Base-by-base conservation (phyloP, 2,113 vertebrate genomes). In the Eurypyga helias region DNA sequence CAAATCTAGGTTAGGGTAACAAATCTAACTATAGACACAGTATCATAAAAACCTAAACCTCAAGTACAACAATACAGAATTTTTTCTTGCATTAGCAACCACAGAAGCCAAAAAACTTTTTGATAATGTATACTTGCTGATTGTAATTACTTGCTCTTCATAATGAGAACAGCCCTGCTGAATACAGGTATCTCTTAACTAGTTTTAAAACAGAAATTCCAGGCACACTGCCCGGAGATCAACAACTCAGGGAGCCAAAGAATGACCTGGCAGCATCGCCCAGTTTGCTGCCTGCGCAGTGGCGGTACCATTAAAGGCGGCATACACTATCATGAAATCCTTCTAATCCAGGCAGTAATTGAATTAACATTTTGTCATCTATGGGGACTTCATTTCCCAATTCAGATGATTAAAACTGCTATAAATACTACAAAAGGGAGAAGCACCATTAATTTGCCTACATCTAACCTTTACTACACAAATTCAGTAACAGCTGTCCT, bases 261-360 rank as follows among this genome's bases (percentile, higher is more conserved):
- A 41, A 31, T 2, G 25, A 79, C 16, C 69, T 71, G 48, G 54
- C 55, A 93, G 43, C 69, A 58, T 24, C 28, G 13, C 17, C 25
- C 6, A 4, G 16, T 26, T 49, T 55, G 69, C 31, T 66, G 41
- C 11, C 79, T 38, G 33, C 79, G 75, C 79, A 76, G 38, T 5
- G 26, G 23, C 17, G 31, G 43, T 4, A 24, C 45, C 38, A 18
- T 1, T 43, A 29, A 43, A 71, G 41, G 14, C 26, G 7, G 36
- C 2, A 36, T 0, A 45, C 29, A 8, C 28, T 28, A 2, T 0
- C 49, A 43, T 3, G 6, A 58, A 87, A 58, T 13, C 14, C 14
- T 34, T 58, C 62, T 7, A 17, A 49, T 11, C 16, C 0, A 84
- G 13, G 11, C 17, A 81, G 54, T 9, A 57, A 19, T 2, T 66